Conservation (phyloP, 2,888 invertebrate genomes). For the Drosophila lacicola region DNA sequence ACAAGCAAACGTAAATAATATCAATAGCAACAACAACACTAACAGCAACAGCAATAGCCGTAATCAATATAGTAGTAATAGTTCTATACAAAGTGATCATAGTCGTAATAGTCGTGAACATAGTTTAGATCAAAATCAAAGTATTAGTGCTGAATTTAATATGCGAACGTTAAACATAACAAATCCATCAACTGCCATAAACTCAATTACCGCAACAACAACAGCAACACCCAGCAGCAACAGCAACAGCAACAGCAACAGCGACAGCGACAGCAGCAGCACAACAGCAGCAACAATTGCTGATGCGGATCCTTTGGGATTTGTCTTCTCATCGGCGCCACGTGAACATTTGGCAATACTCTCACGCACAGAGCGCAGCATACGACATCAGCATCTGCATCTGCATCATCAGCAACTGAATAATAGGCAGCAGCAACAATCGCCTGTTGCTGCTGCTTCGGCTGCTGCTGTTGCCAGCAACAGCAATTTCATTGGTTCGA, state of each 20-base stretch:
- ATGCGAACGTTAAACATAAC: conserved; percentile 61
- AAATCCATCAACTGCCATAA: conserved; percentile 53
- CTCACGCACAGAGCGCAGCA: conserved; percentile 85
- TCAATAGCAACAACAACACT: conserved; percentile 10
- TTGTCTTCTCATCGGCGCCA: conserved; percentile 67
- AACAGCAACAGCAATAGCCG: conserved; percentile 41
- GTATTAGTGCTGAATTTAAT: conserved; percentile 78
- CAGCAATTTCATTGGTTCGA: conserved; percentile 80
- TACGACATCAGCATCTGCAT: conserved; percentile 63
- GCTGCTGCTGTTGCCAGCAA: conserved; percentile 42
- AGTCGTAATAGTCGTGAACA: conserved; percentile 68
- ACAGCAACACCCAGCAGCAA: conserved; percentile 36
- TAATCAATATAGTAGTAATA: conserved; percentile 57
- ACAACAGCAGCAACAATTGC: conserved; percentile 41
- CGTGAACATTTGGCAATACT: conserved; percentile 73
- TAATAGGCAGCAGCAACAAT: conserved; percentile 31
- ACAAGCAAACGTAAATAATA: conserved; percentile 27
- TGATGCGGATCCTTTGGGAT: conserved; percentile 54
- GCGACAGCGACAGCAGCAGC: conserved; percentile 40
- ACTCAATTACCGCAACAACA: conserved; percentile 33
- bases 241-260: conserved; percentile 35
- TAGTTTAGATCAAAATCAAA: conserved; percentile 76
- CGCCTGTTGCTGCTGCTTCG: conserved; percentile 46
- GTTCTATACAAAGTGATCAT: conserved; percentile 71
- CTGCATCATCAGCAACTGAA: conserved; percentile 46